A percentile compares a stretch with the other conserved stretches of the same genome.
Conservation (phyloP, 2,888 invertebrate genomes). For the Mylabris sibirica region DNA sequence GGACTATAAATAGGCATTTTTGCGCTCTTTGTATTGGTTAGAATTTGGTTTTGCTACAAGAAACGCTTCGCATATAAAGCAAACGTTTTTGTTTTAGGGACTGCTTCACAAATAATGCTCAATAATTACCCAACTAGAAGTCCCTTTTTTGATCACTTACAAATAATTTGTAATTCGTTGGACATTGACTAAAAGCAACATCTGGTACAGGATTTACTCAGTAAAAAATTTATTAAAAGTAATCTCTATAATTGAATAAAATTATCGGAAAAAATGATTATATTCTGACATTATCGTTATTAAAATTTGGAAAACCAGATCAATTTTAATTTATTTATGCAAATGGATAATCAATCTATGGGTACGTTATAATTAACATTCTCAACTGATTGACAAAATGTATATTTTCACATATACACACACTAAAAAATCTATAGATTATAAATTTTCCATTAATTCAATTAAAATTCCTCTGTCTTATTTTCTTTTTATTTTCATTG, state of each 20-base stretch:
- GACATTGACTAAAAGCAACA: no score
- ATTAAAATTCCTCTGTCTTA: not conserved
- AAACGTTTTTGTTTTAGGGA: no score
- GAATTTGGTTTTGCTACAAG: no score
- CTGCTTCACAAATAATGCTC: no score
- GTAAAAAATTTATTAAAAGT: not conserved
- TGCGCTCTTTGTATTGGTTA: no score
- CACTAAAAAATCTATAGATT: not conserved
- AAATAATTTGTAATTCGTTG: no score
- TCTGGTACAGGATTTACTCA: not conserved
- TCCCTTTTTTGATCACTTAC: no score
- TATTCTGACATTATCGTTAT: not conserved
- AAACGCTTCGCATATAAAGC: no score
- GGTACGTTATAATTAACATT: not conserved
- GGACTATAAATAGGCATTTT: no score
- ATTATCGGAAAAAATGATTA: no score
- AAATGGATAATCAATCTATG: not conserved
- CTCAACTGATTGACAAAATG: not conserved
- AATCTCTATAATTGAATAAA: no score
- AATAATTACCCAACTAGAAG: no score
- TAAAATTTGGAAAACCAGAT: not conserved
- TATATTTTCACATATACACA: not conserved
- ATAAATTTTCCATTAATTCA: slow-evolving; percentile 1
- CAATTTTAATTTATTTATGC: not conserved
- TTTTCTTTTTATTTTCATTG: not conserved